Percentiles rank a stretch among this genome's conserved stretches.
Conservation (phyloP, 2,888 invertebrate genomes). For the Spilarctia lutea region DNA sequence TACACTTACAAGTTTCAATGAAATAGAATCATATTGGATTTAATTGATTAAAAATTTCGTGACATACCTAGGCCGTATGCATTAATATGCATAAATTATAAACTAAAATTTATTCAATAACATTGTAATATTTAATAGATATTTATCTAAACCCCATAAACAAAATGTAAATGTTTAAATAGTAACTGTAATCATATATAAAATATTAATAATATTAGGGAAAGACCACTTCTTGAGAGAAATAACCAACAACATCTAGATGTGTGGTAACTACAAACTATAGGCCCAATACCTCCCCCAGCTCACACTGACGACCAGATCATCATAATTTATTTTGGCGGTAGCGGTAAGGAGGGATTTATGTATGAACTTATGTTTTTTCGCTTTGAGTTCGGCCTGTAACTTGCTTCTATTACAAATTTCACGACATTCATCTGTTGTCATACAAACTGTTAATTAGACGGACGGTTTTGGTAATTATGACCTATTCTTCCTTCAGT, state of each 20-base stretch:
- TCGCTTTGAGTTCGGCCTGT: neutral
- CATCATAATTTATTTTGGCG: neutral
- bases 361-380: neutral
- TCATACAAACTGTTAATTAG: neutral
- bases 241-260: slow-evolving; percentile 28
- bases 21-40: slow-evolving; percentile 13
- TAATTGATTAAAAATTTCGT: slow-evolving; percentile 19
- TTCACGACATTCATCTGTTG: neutral
- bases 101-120: slow-evolving; percentile 1
- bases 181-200: slow-evolving; percentile 16
- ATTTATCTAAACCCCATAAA: neutral
- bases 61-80: slow-evolving; percentile 38
- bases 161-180: neutral
- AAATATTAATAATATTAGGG: slow-evolving; percentile 17
- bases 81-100: slow-evolving; percentile 13
- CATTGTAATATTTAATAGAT: neutral
- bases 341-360: slow-evolving; percentile 12
- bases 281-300: slow-evolving; percentile 45
- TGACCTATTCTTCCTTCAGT: neutral
- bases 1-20: slow-evolving; percentile 30
- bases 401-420: neutral
- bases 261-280: slow-evolving; percentile 36
- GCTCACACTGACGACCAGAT: neutral
- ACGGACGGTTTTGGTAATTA: neutral
- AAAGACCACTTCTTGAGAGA: slow-evolving; percentile 16